phyloP scores from a whole-genome alignment of 2,888 invertebrate genomes.

The Eupithecia subfuscata region DNA sequence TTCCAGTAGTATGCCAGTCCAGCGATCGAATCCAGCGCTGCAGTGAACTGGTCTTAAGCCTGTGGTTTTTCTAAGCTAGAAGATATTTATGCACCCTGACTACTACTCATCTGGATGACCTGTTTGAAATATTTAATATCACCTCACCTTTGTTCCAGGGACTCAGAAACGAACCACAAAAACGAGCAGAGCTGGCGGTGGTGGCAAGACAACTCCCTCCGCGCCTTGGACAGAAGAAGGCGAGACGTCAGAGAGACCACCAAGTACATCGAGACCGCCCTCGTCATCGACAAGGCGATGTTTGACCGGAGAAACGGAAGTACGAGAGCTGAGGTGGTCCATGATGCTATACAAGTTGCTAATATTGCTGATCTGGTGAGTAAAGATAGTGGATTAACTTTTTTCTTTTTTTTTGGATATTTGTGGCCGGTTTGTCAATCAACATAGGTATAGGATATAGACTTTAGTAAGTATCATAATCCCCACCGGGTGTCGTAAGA shows the following conservation, averaged over 20 bases:
- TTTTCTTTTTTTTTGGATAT: not conserved
- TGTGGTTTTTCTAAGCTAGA: not conserved
- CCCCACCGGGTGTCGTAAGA: no score
- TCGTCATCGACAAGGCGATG: slow-evolving; percentile 98
- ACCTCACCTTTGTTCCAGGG: slow-evolving; percentile 44
- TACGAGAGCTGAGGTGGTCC: slow-evolving; percentile 93
- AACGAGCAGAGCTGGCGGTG: slow-evolving; percentile 70
- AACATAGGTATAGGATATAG: not conserved
- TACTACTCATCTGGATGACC: not conserved
- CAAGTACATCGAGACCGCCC: slow-evolving; percentile 97
- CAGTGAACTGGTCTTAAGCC: no score
- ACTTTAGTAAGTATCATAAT: no score
- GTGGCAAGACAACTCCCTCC: slow-evolving; percentile 72
- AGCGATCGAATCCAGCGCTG: no score
- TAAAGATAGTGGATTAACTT: slow-evolving; percentile 39
- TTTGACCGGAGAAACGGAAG: slow-evolving; percentile 96
- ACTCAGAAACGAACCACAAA: slow-evolving; percentile 50
- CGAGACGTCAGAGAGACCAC: slow-evolving; percentile 95
- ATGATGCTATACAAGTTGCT: slow-evolving; percentile 98
- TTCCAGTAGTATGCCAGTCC: no score
- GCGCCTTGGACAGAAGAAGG: slow-evolving; percentile 68
- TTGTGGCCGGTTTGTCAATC: not conserved
- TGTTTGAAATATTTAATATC: not conserved
- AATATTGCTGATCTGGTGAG: slow-evolving; percentile 98
- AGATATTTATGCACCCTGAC: not conserved